Evolutionary conservation across 1,140 invertebrate species (phyloP).

Genomic region (Ptiloglossa arizonensis): DNA sequence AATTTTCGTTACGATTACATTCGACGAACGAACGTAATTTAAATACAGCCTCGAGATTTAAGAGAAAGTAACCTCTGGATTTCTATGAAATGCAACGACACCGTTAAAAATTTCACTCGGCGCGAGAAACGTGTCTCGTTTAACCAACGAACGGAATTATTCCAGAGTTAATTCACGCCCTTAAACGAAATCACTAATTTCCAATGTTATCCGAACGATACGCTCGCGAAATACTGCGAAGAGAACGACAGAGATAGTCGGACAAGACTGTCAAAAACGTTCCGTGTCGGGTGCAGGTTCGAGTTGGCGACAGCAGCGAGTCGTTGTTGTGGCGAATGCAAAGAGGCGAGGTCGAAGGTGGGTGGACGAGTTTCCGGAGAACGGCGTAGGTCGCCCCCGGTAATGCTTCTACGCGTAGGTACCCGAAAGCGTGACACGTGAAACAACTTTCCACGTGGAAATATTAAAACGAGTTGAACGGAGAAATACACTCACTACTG

Average conservation of each 20-base stretch:
- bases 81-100: too few relatives aligned
- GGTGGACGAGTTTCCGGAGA: slow-evolving; percentile 77
- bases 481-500: neutral
- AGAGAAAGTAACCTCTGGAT: too few relatives aligned
- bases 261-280: slow-evolving; percentile 58
- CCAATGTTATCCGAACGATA: neutral
- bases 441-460: slow-evolving; percentile 55
- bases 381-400: slow-evolving; percentile 68
- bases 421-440: slow-evolving; percentile 56
- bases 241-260: slow-evolving; percentile 39
- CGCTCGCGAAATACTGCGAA: neutral
- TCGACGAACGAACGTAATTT: too few relatives aligned
- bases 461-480: slow-evolving; percentile 10
- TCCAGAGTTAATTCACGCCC: too few relatives aligned
- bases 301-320: slow-evolving; percentile 37
- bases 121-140: too few relatives aligned
- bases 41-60: too few relatives aligned
- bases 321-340: slow-evolving; percentile 56
- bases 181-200: neutral
- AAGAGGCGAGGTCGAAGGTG: slow-evolving; percentile 79
- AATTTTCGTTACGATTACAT: too few relatives aligned
- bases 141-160: too few relatives aligned
- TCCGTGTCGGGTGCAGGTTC: slow-evolving; percentile 16
- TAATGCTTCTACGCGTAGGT: slow-evolving; percentile 66
- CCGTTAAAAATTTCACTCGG: neutral